Base-by-base conservation (phyloP, 2,888 invertebrate genomes). In the Psococerastis gibbosa region DNA sequence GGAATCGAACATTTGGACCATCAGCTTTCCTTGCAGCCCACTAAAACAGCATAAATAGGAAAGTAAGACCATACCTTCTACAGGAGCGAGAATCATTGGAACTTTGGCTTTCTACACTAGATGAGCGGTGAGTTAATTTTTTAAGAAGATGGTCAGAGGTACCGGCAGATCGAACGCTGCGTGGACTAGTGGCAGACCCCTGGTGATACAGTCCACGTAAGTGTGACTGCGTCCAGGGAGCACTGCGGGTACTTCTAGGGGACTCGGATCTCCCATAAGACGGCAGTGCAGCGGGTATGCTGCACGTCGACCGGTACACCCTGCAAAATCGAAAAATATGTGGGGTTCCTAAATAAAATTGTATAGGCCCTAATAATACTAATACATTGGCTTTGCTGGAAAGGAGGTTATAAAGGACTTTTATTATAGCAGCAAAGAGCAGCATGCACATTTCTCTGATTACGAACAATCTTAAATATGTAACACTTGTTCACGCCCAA, bases 31-130 rank as follows among this genome's bases (percentile, higher is more conserved):
- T n/a, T n/a, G n/a, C n/a, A n/a, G n/a, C n/a, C n/a, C n/a, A n/a
- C 27, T 27, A 11, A 27, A 27, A 27, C 6, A 27, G 11, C 6
- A 27, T 11, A 27, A 27, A 27, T 9, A 27, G 11, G 11, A 27
- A 27, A 27, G 11, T 9, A 27, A 27, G 18, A 33, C 53, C 61
- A 59, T 58, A 78, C 78, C 78, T 77, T 62, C 77, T 71, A 58
- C 79, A 80, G 11, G 78, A 75, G 49, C 79, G 68, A 5, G 81
- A 82, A 59, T 88, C 88, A 51, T 80, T 83, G 22, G 85, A 85
- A 60, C 85, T 87, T 62, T 85, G 87, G 55, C 87, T 87, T 62
- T 88, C 88, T 22, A 87, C 79, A 52, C 84, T 84, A 45, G 84
- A 83, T 1, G 61, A 60, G 20, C 62, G 50, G 22, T 56, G 44